A percentile compares a stretch with the other conserved stretches of the same genome.
These are phyloP conservation scores for Zapus hudsonius DNA, from an alignment of 2,113 vertebrate genomes.

Conservation along the genomic window DNA sequence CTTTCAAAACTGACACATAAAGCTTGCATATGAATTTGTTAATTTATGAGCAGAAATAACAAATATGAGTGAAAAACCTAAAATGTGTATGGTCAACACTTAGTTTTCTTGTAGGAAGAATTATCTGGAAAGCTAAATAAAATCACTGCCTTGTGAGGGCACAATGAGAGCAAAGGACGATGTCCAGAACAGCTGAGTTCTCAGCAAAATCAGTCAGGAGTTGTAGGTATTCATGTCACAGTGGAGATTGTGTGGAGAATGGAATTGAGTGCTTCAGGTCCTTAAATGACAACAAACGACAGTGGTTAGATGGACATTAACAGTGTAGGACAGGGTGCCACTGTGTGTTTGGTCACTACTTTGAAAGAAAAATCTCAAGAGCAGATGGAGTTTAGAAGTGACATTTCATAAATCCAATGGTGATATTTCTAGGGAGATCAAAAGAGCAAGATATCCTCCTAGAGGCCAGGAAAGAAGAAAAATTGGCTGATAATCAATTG, in stretches of 20 bases:
- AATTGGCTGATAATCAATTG: background rate
- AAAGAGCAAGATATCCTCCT: background rate
- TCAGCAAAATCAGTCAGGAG: background rate
- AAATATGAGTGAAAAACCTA: background rate
- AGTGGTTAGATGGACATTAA: background rate
- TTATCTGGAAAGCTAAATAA: conserved; percentile 3
- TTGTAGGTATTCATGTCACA: background rate
- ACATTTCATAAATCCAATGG: background rate
- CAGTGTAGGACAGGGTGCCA: background rate
- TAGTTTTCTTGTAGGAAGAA: background rate
- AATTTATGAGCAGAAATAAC: background rate
- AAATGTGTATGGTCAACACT: background rate
- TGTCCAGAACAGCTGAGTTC: background rate
- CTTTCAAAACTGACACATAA: background rate
- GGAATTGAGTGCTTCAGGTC: background rate
- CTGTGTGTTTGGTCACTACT: background rate
- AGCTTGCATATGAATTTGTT: conserved; percentile 2
- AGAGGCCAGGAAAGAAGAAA: background rate
- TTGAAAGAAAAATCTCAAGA: background rate
- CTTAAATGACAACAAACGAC: background rate
- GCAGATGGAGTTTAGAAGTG: background rate
- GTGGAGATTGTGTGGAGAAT: background rate
- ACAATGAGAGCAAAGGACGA: background rate
- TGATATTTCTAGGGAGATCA: background rate
- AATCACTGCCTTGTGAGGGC: background rate